phyloP scores from a whole-genome alignment of 2,888 invertebrate species.

The Brachycybe producta region DNA sequence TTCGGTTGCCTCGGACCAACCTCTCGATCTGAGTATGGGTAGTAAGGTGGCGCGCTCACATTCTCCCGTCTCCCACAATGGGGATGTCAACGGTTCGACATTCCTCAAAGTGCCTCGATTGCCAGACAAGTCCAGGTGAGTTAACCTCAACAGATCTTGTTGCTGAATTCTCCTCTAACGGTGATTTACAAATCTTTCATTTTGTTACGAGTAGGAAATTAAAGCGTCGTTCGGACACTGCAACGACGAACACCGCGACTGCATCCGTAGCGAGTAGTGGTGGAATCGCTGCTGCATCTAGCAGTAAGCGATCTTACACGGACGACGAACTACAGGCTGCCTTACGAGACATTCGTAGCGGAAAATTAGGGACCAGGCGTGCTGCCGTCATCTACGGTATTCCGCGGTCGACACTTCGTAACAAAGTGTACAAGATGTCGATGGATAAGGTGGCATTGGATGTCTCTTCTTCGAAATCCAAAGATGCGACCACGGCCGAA shows the following conservation, averaged over 20 bases:
- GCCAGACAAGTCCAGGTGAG: slow-evolving; percentile 24
- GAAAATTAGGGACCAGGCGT: slow-evolving; percentile 78
- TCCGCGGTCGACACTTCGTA: slow-evolving; percentile 87
- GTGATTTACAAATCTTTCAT: slow-evolving; percentile 3
- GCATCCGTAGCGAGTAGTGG: no score
- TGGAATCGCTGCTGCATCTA: no score
- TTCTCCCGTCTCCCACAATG: not conserved
- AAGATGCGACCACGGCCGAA: not conserved
- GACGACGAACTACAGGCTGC: slow-evolving; percentile 88
- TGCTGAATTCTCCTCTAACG: not conserved
- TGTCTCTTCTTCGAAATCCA: not conserved
- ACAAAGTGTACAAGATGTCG: slow-evolving; percentile 55
- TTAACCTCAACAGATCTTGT: slow-evolving; percentile 1
- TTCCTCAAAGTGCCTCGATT: slow-evolving; percentile 26
- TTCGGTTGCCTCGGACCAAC: slow-evolving; percentile 23
- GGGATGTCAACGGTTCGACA: slow-evolving; percentile 9
- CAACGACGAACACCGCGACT: slow-evolving; percentile 24
- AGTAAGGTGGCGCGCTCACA: slow-evolving; percentile 18
- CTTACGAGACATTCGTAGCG: slow-evolving; percentile 84
- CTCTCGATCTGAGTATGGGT: slow-evolving; percentile 26
- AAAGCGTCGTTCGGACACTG: slow-evolving; percentile 46
- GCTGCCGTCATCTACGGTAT: slow-evolving; percentile 94
- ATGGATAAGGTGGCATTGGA: slow-evolving; percentile 20
- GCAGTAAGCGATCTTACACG: slow-evolving; percentile 73
- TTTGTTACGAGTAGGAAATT: slow-evolving; percentile 42